A percentile compares a stretch with the other conserved stretches of the same genome.
Evolutionary conservation across 2,888 invertebrate genomes (phyloP).

Genomic region (Synergus laeviventris): DNA sequence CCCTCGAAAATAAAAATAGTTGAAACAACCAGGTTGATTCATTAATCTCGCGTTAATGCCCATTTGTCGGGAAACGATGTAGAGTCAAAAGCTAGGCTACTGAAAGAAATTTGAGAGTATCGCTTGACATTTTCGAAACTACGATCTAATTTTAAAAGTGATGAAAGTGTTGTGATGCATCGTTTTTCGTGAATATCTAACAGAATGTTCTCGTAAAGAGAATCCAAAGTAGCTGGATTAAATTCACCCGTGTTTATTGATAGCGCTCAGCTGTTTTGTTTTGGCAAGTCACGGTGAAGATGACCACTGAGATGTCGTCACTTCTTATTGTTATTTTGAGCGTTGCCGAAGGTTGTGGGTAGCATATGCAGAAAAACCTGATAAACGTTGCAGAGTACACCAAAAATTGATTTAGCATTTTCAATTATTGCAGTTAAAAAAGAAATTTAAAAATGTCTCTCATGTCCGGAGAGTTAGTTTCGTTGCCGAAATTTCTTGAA

Average conservation of each 20-base stretch:
- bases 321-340: slow-evolving; percentile 70
- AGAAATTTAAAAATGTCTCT: too few relatives aligned
- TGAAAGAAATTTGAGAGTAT: too few relatives aligned
- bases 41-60: too few relatives aligned
- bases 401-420: not conserved
- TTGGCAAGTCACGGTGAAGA: slow-evolving; percentile 61
- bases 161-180: not conserved
- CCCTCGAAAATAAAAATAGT: too few relatives aligned
- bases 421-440: too few relatives aligned
- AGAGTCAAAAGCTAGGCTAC: too few relatives aligned
- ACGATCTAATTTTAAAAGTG: not conserved
- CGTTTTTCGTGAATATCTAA: not conserved
- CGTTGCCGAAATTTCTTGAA: not conserved
- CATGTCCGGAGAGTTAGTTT: not conserved
- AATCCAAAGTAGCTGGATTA: slow-evolving; percentile 44
- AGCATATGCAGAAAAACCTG: slow-evolving; percentile 5
- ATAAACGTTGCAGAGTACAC: slow-evolving; percentile 32
- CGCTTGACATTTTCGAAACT: not conserved
- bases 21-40: too few relatives aligned
- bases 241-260: slow-evolving; percentile 68
- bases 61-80: too few relatives aligned
- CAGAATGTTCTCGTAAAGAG: slow-evolving; percentile 31
- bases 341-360: slow-evolving; percentile 66
- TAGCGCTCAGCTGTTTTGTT: slow-evolving; percentile 70
- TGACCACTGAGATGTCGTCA: slow-evolving; percentile 59